phyloP scores from a whole-genome alignment of 2,113 vertebrate species.

The Chamaetylas fuelleborni region DNA sequence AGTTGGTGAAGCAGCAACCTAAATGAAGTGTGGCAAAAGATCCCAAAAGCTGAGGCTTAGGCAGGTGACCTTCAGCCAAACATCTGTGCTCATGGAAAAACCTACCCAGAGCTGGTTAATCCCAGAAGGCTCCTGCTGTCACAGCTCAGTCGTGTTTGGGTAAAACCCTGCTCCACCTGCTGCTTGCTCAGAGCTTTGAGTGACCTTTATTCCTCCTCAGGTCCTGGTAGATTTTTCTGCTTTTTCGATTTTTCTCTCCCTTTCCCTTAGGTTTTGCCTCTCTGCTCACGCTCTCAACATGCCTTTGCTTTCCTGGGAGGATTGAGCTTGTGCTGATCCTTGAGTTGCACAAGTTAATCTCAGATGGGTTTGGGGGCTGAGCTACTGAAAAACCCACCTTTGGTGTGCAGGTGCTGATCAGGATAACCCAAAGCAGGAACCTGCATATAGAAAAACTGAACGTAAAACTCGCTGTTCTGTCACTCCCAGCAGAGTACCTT shows the following conservation, averaged over 20 bases:
- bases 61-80: constrained; percentile 49
- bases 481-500: accelerated
- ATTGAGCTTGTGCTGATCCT: neutral
- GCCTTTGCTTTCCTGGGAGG: neutral
- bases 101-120: constrained; percentile 24
- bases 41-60: neutral
- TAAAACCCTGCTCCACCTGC: constrained; percentile 47
- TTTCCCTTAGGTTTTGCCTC: neutral
- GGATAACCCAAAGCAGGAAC: neutral
- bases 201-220: constrained; percentile 32
- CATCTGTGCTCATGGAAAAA: constrained; percentile 46
- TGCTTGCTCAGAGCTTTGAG: constrained; percentile 1
- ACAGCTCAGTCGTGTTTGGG: neutral
- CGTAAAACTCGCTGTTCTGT: neutral
- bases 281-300: neutral
- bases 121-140: constrained; percentile 34
- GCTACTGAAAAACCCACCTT: neutral
- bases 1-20: neutral
- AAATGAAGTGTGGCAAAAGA: neutral
- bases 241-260: neutral
- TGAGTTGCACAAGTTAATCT: neutral
- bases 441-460: accelerated
- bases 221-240: neutral
- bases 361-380: neutral
- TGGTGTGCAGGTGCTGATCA: neutral